A percentile compares a stretch with the other conserved stretches of the same genome.
Conservation (phyloP, 2,888 invertebrate genomes). For the Agelastica alni region DNA sequence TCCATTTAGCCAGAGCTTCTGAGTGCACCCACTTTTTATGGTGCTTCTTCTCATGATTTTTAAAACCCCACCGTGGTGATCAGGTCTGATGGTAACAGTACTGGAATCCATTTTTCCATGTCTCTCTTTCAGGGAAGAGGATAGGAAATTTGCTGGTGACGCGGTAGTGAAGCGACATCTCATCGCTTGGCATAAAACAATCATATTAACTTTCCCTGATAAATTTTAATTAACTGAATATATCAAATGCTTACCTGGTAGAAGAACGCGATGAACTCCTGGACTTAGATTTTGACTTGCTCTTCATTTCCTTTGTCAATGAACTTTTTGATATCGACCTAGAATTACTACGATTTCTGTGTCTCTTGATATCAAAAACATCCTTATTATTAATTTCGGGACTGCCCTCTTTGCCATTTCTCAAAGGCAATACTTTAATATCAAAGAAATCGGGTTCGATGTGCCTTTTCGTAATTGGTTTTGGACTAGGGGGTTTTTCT, state of each 20-base stretch:
- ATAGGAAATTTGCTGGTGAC: too few species aligned
- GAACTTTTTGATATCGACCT: slow-evolving; percentile 47
- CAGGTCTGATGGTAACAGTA: too few species aligned
- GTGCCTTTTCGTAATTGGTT: slow-evolving; percentile 31
- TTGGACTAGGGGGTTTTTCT: slow-evolving; percentile 37
- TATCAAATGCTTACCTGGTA: slow-evolving; percentile 48
- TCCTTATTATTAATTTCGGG: slow-evolving; percentile 39
- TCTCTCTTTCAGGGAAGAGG: too few species aligned
- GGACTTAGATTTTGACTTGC: slow-evolving; percentile 47
- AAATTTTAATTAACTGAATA: too few species aligned
- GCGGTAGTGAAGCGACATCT: too few species aligned
- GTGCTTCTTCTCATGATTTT: too few species aligned
- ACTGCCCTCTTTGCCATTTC: slow-evolving; percentile 37
- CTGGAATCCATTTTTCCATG: too few species aligned
- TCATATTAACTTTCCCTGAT: too few species aligned
- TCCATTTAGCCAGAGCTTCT: too few species aligned
- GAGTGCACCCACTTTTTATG: too few species aligned
- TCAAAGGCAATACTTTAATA: slow-evolving; percentile 49
- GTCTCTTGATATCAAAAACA: slow-evolving; percentile 39
- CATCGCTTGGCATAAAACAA: too few species aligned
- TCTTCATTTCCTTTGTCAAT: slow-evolving; percentile 29
- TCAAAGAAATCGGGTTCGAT: slow-evolving; percentile 52
- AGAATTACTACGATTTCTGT: slow-evolving; percentile 33
- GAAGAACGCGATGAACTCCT: slow-evolving; percentile 61
- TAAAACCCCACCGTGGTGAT: neutral